Conservation (phyloP, 2,113 vertebrate genomes). For the Hemichromis elongatus region DNA sequence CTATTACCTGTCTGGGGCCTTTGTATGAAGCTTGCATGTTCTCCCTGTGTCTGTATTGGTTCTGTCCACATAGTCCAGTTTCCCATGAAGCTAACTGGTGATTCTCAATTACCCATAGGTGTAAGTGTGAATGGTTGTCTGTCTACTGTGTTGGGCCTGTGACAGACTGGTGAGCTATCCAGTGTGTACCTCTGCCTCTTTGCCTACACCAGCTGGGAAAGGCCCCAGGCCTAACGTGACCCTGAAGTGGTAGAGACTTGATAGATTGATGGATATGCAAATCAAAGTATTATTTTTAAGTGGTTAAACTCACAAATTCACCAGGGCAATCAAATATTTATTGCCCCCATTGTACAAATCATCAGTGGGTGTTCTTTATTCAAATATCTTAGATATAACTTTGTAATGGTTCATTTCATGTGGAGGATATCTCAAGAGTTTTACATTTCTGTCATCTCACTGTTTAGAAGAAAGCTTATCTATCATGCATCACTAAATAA, state of each 20-base stretch:
- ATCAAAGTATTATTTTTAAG: not conserved
- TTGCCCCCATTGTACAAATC: not conserved
- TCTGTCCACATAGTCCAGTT: not conserved
- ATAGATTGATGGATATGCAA: not conserved
- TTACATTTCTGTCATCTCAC: not conserved
- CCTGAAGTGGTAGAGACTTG: not conserved
- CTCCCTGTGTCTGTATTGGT: not conserved
- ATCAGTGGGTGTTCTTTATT: not conserved
- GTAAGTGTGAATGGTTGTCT: not conserved
- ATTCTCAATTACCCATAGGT: not conserved
- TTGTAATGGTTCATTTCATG: not conserved
- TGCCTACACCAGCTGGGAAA: not conserved
- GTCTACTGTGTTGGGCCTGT: not conserved
- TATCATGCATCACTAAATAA: not conserved
- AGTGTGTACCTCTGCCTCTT: not conserved
- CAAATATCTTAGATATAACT: not conserved
- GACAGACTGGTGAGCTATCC: not conserved
- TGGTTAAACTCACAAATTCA: not conserved
- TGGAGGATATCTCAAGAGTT: not conserved
- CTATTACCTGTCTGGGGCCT: not conserved
- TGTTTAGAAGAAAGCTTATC: not conserved
- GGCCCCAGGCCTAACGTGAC: not conserved
- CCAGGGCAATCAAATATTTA: not conserved
- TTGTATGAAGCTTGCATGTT: not conserved
- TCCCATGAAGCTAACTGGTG: not conserved